Conservation (phyloP, 1,140 invertebrate genomes). For the Rhyzopertha dominica region DNA sequence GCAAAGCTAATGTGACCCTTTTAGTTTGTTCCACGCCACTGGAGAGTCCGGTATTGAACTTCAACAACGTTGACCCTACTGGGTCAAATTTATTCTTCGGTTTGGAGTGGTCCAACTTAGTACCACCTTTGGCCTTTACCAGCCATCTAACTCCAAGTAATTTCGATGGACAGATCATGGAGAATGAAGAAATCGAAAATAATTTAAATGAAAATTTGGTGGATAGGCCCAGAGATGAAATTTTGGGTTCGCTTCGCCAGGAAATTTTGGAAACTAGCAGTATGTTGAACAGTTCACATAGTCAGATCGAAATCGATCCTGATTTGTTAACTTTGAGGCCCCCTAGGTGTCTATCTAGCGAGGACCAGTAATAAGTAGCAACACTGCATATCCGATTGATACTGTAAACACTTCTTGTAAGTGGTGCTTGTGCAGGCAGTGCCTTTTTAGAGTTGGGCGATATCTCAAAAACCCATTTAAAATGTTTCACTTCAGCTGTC, state of each 20-base stretch:
- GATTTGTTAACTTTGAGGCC: constrained; percentile 39
- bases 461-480: no score
- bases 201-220: constrained; percentile 9
- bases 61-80: constrained; percentile 11
- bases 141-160: constrained; percentile 5
- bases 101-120: constrained; percentile 35
- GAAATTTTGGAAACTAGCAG: neutral
- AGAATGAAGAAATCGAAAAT: neutral
- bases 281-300: constrained; percentile 3
- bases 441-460: no score
- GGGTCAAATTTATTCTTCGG: constrained; percentile 36
- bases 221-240: neutral
- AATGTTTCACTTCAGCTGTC: no score
- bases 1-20: constrained; percentile 10
- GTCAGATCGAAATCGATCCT: constrained; percentile 37
- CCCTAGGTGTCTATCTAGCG: no score
- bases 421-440: no score
- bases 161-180: constrained; percentile 12
- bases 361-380: no score
- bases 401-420: no score
- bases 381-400: no score
- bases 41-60: constrained; percentile 32
- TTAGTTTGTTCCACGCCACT: constrained; percentile 25
- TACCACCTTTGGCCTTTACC: constrained; percentile 16
- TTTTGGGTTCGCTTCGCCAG: neutral